Evolutionary conservation across 2,888 invertebrate genomes (phyloP).

Genomic region (Phorcus lineatus): DNA sequence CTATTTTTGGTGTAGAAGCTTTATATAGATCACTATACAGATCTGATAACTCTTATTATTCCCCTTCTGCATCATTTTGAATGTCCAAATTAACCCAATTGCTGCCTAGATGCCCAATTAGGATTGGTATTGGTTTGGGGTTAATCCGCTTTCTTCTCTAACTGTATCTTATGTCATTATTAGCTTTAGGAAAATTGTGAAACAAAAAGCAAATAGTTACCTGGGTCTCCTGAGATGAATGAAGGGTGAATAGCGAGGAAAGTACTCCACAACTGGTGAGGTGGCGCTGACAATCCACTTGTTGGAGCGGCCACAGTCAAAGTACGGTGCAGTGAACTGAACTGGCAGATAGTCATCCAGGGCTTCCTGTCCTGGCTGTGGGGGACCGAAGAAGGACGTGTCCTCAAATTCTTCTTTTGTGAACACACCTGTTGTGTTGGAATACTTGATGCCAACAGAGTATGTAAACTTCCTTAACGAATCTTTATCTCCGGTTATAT

Average conservation of each 20-base stretch:
- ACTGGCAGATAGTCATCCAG: conserved; percentile 83
- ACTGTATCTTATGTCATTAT: neutral
- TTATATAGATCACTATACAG: too few species aligned
- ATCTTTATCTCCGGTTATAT: conserved; percentile 87
- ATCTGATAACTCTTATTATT: neutral
- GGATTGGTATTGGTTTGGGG: neutral
- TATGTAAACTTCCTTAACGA: conserved; percentile 68
- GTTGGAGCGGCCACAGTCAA: conserved; percentile 95
- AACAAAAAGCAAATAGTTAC: conserved; percentile 43
- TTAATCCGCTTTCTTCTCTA: neutral
- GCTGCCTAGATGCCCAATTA: neutral
- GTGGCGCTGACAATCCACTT: conserved; percentile 96
- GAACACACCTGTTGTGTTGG: conserved; percentile 71
- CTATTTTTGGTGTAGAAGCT: neutral
- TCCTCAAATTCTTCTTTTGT: conserved; percentile 60
- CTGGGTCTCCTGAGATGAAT: conserved; percentile 70
- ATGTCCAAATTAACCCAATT: too few species aligned
- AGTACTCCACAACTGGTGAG: conserved; percentile 95
- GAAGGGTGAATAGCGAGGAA: conserved; percentile 80
- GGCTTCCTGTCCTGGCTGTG: conserved; percentile 72
- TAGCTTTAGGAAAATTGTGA: neutral
- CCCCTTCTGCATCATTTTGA: too few species aligned
- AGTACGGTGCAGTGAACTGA: conserved; percentile 95
- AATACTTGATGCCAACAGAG: conserved; percentile 69
- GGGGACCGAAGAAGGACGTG: conserved; percentile 73